These are phyloP conservation scores for Antigone vipio DNA, from an alignment of 2,113 vertebrate genomes.

Conservation along the genomic window DNA sequence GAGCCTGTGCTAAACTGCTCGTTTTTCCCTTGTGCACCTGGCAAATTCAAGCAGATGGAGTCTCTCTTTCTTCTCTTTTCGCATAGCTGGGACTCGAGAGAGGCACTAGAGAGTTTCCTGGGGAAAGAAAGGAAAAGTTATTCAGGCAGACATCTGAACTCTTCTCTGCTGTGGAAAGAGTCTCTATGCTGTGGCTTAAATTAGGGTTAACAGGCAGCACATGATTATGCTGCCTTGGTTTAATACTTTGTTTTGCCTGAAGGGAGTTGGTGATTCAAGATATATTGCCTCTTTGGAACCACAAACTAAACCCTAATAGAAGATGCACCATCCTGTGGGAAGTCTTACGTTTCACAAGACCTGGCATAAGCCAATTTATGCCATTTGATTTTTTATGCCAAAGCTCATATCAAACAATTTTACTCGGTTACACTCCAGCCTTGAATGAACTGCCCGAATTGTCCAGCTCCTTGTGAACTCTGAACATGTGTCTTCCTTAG, in stretches of 20 bases:
- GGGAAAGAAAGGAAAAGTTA: neutral
- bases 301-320: neutral
- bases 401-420: neutral
- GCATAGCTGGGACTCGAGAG: rapidly evolving
- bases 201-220: neutral
- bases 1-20: neutral
- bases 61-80: neutral
- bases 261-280: neutral
- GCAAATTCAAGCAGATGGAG: neutral
- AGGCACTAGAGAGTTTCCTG: neutral
- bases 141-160: neutral
- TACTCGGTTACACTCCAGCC: neutral
- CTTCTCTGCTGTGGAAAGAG: neutral
- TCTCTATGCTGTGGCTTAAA: neutral
- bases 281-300: neutral
- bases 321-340: neutral
- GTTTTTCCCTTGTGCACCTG: neutral
- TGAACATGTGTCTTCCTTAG: neutral
- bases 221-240: neutral
- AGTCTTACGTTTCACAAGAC: neutral
- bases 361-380: neutral
- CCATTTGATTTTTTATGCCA: neutral
- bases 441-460: neutral
- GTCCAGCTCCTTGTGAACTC: neutral
- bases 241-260: neutral